Percentiles rank a stretch among this genome's conserved stretches.
Conservation (phyloP, 2,113 vertebrate species). For the Eonycteris spelaea region DNA sequence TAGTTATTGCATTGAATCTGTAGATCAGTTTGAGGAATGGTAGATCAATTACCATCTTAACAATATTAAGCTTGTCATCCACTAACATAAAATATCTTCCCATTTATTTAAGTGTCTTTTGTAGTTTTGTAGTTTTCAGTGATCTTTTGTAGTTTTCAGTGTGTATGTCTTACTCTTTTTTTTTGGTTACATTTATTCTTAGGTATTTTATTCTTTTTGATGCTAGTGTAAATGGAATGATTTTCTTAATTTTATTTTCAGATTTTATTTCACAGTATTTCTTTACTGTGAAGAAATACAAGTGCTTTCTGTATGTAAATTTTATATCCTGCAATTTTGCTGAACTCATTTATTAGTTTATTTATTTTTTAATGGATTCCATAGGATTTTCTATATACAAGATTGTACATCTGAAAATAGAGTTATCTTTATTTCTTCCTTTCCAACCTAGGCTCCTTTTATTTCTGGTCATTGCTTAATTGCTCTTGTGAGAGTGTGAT, state of each 20-base stretch:
- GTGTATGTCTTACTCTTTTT: not conserved
- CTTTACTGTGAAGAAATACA: not conserved
- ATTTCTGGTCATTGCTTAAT: constrained; percentile 22
- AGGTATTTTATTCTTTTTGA: not conserved
- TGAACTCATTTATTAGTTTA: not conserved
- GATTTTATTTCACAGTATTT: too few species aligned
- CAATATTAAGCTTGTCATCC: not conserved
- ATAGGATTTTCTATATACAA: not conserved
- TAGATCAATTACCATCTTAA: not conserved
- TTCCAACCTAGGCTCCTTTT: not conserved
- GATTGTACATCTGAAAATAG: not conserved
- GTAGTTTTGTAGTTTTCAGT: too few species aligned
- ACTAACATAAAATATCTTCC: not conserved
- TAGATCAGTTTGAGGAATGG: not conserved
- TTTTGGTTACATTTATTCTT: not conserved
- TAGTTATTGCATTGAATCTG: not conserved
- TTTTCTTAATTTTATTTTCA: constrained; percentile 7
- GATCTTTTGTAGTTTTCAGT: not conserved
- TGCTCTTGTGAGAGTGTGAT: not conserved
- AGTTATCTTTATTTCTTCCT: not conserved
- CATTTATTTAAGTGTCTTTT: not conserved
- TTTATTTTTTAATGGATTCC: not conserved
- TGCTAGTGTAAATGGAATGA: not conserved
- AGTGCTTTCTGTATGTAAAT: not conserved
- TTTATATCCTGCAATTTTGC: not conserved